Conservation (phyloP, 1,140 invertebrate species). For the Drosophila dunni region DNA sequence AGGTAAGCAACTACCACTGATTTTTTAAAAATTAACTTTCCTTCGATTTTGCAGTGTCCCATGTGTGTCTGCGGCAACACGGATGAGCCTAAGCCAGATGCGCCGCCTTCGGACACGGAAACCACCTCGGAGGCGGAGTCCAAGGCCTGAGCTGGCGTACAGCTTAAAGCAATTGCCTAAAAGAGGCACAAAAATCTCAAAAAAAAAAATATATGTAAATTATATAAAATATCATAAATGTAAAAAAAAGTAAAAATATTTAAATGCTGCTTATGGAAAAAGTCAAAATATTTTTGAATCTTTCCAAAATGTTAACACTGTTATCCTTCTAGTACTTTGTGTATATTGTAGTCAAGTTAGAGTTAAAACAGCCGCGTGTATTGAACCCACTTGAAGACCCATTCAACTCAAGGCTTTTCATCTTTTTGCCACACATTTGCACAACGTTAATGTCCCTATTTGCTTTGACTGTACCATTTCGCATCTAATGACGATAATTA, state of each 20-base stretch:
- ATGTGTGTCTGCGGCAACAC: constrained; percentile 86
- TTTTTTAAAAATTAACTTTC: neutral
- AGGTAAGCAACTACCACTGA: constrained; percentile 34
- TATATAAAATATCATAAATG: constrained; percentile 36
- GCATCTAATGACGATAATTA: constrained; percentile 74
- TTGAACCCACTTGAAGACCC: neutral
- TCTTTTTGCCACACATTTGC: constrained; percentile 65
- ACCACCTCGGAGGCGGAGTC: constrained; percentile 77
- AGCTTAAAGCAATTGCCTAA: constrained; percentile 54
- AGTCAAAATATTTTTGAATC: neutral
- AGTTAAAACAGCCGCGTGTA: neutral
- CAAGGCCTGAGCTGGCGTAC: constrained; percentile 49
- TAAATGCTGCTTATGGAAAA: neutral
- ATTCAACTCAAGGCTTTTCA: constrained; percentile 27
- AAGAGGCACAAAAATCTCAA: constrained; percentile 50
- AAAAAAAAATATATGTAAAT: constrained; percentile 30
- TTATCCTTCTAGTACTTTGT: neutral
- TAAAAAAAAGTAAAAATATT: constrained; percentile 57
- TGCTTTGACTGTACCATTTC: constrained; percentile 59
- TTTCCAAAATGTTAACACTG: neutral
- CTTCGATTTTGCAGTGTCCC: constrained; percentile 86
- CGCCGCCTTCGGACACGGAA: constrained; percentile 85
- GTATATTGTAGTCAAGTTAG: neutral
- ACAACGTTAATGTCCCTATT: constrained; percentile 62
- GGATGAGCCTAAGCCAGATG: constrained; percentile 76